Conservation (phyloP, 2,888 invertebrate genomes). For the Cephus nigrinus region DNA sequence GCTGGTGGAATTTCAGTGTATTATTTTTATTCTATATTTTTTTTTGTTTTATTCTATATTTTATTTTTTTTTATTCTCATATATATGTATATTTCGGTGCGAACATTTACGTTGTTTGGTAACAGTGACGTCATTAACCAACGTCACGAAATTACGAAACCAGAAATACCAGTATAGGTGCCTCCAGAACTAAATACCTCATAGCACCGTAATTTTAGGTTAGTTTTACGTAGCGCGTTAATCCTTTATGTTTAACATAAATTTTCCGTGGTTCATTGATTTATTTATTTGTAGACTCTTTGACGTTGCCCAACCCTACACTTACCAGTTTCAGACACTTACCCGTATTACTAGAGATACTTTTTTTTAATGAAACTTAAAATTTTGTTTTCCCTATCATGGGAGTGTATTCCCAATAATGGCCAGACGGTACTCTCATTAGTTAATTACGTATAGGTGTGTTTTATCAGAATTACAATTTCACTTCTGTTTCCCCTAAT, state of each 20-base stretch:
- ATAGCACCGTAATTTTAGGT: neutral
- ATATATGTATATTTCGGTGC: neutral
- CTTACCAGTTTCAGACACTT: neutral
- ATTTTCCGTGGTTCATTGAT: neutral
- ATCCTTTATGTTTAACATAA: neutral
- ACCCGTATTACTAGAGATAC: neutral
- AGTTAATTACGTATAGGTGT: neutral
- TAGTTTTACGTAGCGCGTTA: neutral
- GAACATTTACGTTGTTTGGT: neutral
- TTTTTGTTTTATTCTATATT: neutral
- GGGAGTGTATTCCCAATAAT: neutral
- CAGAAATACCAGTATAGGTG: neutral
- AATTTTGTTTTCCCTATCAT: neutral
- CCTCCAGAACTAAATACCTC: neutral
- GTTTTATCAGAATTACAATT: neutral
- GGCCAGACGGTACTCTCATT: neutral
- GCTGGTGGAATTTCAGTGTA: neutral
- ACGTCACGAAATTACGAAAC: neutral
- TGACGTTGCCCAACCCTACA: neutral
- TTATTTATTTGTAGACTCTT: neutral
- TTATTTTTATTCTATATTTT: neutral
- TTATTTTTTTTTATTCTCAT: neutral
- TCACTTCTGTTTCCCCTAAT: neutral
- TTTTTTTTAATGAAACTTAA: neutral
- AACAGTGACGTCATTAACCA: neutral